phyloP scores from a whole-genome alignment of 2,888 invertebrate genomes.

The Scaptomyza reducta region DNA sequence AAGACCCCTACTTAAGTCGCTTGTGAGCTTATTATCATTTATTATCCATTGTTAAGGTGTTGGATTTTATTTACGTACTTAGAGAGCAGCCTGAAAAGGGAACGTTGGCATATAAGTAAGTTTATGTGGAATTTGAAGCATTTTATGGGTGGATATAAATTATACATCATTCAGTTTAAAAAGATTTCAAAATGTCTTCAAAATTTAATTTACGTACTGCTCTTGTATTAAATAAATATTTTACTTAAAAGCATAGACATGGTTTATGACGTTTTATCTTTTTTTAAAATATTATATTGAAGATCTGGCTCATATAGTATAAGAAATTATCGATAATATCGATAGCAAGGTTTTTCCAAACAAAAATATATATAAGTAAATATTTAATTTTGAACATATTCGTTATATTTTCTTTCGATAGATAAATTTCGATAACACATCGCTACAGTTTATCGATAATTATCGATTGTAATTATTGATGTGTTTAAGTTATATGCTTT shows the following conservation, averaged over 20 bases:
- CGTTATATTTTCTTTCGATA: too few relatives aligned
- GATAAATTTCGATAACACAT: too few relatives aligned
- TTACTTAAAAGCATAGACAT: too few relatives aligned
- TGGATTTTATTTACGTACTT: conserved; percentile 34
- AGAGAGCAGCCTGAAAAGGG: neutral
- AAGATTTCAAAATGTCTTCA: too few relatives aligned
- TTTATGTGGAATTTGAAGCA: neutral
- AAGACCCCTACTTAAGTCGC: conserved; percentile 17
- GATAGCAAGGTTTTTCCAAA: neutral
- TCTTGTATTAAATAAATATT: neutral
- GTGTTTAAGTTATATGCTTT: neutral
- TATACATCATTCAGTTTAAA: neutral
- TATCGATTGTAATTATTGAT: too few relatives aligned
- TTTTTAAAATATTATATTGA: too few relatives aligned
- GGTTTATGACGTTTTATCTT: too few relatives aligned
- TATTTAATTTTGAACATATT: too few relatives aligned
- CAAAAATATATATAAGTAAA: too few relatives aligned
- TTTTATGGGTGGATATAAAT: neutral
- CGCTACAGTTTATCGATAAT: neutral
- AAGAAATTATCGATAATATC: neutral
- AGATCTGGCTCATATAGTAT: neutral
- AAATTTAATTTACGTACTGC: too few relatives aligned
- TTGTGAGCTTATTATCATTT: conserved; percentile 63
- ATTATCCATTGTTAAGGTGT: conserved; percentile 57
- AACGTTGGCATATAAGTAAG: neutral